phyloP scores from a whole-genome alignment of 2,888 invertebrate genomes.

The Odontocerum albicorne region DNA sequence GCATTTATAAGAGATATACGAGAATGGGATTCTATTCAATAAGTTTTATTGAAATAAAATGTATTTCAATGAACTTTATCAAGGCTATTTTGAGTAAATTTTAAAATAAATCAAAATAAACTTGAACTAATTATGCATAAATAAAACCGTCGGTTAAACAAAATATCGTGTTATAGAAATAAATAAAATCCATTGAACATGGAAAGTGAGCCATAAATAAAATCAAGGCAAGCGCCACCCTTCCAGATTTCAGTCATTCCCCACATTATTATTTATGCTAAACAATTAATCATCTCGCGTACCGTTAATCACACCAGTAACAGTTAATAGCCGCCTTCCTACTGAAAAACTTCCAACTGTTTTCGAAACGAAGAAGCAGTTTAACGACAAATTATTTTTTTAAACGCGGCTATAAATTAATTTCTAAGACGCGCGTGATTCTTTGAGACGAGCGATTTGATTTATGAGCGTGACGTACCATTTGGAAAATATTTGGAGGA shows the following conservation, averaged over 20 bases:
- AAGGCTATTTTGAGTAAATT: too few relatives aligned
- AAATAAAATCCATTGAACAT: constrained; percentile 5
- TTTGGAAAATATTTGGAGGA: neutral
- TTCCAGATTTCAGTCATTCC: constrained; percentile 22
- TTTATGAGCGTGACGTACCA: constrained; percentile 10
- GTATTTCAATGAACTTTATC: too few relatives aligned
- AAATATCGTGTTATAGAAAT: constrained; percentile 7
- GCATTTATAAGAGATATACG: too few relatives aligned
- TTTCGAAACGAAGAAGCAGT: constrained; percentile 13
- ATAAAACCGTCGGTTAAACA: too few relatives aligned
- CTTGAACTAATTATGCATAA: too few relatives aligned
- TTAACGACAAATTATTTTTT: constrained; percentile 25
- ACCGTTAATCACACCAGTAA: constrained; percentile 13
- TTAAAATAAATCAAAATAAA: too few relatives aligned
- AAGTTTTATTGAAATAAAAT: too few relatives aligned
- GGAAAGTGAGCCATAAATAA: constrained; percentile 18
- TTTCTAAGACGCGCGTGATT: constrained; percentile 13
- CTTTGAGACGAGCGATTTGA: constrained; percentile 4
- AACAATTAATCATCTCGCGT: constrained; percentile 29
- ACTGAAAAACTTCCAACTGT: neutral
- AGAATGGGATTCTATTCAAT: too few relatives aligned
- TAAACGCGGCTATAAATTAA: constrained; percentile 16
- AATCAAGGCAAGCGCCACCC: constrained; percentile 24
- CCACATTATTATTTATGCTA: constrained; percentile 23
- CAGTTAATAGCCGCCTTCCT: constrained; percentile 11